Conservation (phyloP, 2,797 vertebrate genomes). For the Nothura maculosa region DNA sequence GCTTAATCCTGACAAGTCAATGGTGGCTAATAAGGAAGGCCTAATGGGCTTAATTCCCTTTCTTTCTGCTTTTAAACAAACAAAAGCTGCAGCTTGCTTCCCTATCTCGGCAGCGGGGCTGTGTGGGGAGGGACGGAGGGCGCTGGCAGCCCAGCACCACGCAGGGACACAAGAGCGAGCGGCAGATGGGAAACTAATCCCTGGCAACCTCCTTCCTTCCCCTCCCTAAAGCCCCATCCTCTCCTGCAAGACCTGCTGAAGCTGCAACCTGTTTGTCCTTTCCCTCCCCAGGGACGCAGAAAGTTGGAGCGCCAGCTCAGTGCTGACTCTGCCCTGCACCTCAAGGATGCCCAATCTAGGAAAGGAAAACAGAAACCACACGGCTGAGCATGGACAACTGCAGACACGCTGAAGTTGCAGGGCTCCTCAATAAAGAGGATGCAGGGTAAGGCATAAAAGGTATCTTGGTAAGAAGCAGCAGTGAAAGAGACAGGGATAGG, state of each 20-base stretch:
- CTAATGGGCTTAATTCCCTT: constrained; percentile 68
- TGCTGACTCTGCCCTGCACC: neutral
- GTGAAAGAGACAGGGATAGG: neutral
- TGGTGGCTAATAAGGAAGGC: constrained; percentile 51
- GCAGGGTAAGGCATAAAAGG: neutral
- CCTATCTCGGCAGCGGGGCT: constrained; percentile 32
- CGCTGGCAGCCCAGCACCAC: constrained; percentile 15
- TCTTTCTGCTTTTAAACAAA: constrained; percentile 67
- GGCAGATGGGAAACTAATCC: constrained; percentile 73
- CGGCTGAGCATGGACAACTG: neutral
- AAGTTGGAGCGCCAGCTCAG: neutral
- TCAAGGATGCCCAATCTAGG: neutral
- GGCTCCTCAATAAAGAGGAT: neutral
- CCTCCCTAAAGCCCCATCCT: neutral
- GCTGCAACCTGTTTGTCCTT: neutral
- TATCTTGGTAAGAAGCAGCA: neutral
- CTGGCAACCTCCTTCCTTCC: constrained; percentile 44
- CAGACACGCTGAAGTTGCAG: neutral
- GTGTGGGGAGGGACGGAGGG: constrained; percentile 22
- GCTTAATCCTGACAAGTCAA: constrained; percentile 28
- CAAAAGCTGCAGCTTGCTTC: constrained; percentile 52
- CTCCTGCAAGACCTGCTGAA: neutral
- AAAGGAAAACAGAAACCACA: fast-evolving
- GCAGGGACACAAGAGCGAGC: constrained; percentile 43
- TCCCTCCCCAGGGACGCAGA: neutral